Conservation (phyloP, 2,113 vertebrate genomes). For the Coturnix japonica region DNA sequence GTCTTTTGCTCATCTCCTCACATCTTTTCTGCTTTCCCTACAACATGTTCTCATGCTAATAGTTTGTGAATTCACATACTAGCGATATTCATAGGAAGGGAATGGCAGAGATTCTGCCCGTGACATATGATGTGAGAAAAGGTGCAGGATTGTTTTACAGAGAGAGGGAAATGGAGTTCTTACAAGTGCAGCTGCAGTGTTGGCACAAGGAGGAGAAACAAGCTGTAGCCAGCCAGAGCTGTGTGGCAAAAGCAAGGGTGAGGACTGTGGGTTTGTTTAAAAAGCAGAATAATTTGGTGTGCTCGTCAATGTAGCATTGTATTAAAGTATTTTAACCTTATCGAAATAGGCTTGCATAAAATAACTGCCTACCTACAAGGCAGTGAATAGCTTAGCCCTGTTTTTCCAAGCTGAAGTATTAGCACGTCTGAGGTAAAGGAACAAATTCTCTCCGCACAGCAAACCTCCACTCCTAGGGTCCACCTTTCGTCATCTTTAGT, state of each 20-base stretch:
- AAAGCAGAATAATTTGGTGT: not conserved
- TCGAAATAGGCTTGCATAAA: not conserved
- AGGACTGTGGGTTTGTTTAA: not conserved
- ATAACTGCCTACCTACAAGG: not conserved
- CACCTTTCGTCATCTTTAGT: slow-evolving; percentile 57
- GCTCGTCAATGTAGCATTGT: not conserved
- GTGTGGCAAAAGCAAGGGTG: not conserved
- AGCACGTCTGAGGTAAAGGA: slow-evolving; percentile 64
- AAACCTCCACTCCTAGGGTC: slow-evolving; percentile 16
- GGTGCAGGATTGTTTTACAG: not conserved
- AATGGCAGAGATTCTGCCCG: not conserved
- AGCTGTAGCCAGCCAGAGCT: slow-evolving; percentile 13
- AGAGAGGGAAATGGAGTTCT: not conserved
- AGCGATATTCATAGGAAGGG: not conserved
- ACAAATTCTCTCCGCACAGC: slow-evolving; percentile 49
- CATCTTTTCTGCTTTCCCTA: not conserved
- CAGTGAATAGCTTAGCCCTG: not conserved
- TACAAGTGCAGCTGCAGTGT: not conserved
- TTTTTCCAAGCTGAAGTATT: not conserved
- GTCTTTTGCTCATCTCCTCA: not conserved
- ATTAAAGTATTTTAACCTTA: slow-evolving; percentile 12
- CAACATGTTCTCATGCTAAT: not conserved
- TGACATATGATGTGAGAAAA: not conserved
- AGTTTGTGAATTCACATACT: not conserved
- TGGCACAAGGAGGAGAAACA: not conserved